Base-by-base conservation (phyloP, 2,113 vertebrate genomes). In the Ceyx margarethae region DNA sequence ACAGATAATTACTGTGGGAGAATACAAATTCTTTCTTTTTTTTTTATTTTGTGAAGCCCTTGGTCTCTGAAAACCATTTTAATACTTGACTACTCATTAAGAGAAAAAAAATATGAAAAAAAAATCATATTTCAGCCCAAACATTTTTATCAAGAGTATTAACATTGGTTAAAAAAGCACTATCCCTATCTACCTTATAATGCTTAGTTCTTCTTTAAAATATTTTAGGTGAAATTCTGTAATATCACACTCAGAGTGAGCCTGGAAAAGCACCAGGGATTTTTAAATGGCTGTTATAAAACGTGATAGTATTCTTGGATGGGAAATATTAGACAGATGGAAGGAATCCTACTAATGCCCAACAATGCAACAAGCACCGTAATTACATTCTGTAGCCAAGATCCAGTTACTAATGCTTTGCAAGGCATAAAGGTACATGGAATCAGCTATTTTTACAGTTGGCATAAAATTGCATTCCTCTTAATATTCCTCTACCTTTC, bases 261-360 rank as follows among this genome's bases (percentile, higher is more conserved):
- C 28, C 77, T 92, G 92, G 86, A 93, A 81, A 87, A 90, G 12
- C 17, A 94, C 50, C 77, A 92, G 81, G 62, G 81, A 90, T 92
- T 89, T 93, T 92, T 90, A 90, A 90, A 93, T 0, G 74, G 28
- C 62, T 54, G 67, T 43, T 92, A 90, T 96, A 96, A 95, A 96
- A 93, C 48, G 65, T 54, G 62, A 85, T 65, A 21, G 78, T 76
- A 62, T 85, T 93, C 66, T 73, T 94, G 92, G 92, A 95, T 62
- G 72, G 86, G 84, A 94, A 91, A 90, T 58, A 74, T 73, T 76
- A 85, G 81, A 89, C 94, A 96, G 86, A 94, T 95, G 95, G 96
- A 96, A 94, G 81, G 78, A 92, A 96, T 91, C 89, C 78, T 91
- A 78, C 89, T 93, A 94, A 94, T 93, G 86, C 81, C 87, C 84